Base-by-base conservation (phyloP, 2,888 invertebrate genomes). In the Lasioglossum lativentre region DNA sequence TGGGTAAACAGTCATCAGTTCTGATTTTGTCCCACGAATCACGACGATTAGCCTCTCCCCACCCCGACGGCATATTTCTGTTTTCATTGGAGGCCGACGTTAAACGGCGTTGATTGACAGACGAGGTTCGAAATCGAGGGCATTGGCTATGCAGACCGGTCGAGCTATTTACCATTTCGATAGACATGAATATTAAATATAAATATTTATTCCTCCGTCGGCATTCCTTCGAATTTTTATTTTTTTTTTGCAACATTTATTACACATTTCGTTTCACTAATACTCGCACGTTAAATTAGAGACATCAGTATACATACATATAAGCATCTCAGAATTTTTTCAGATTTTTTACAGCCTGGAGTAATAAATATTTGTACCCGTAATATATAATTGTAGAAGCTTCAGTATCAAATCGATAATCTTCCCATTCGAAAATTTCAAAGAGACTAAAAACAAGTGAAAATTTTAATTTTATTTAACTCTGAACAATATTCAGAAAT, bases 1-100 rank as follows among this genome's bases (percentile, higher is more conserved):
- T 76, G 45, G 23, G 59, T 56, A 45, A 80, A 82, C 27, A 73
- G 42, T 23, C 78, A 47, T 63, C 23, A 66, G 23, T 14, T 68
- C 52, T 82, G 73, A 78, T 66, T 82, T 47, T n/a, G 59, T 23
- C 27, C 10, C 16, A n/a, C 38, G 42, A 71, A 47, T 59, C 40
- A 38, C 23, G 16, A 14, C 42, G 52, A 52, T 34, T 16, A 27
- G 38, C 27, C 66, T 73, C n/a, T 63, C 42, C 40, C 16, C 38
- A 12, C 12, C 2, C 10, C 16, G 23, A 8, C 8, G n/a, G 19
- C 16, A 63, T 10, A 59, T 40, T 70, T 40, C 40, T 71, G 40
- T 27, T 70, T 70, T 34, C 10, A 68, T 47, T 23, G 14, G 56
- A n/a, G 16, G 30, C 19, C n/a, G 23, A 14, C 40, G 23, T 66